These are phyloP conservation scores for Aspidiotus destructor DNA, from an alignment of 2,888 invertebrate species.

Conservation along the genomic window DNA sequence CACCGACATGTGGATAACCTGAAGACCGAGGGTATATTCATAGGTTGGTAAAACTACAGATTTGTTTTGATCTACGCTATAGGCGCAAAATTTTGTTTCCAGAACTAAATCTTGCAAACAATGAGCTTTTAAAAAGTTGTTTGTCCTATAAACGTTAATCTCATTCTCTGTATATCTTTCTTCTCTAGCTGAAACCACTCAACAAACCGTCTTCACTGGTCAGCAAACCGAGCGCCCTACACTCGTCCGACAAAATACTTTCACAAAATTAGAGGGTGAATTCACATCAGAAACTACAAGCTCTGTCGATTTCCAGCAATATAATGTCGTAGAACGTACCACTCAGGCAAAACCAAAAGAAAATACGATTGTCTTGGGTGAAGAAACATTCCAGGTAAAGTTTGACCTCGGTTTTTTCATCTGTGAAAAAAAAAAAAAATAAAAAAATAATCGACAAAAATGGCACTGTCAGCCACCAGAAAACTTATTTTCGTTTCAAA, in stretches of 20 bases:
- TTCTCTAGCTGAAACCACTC: conserved; percentile 58
- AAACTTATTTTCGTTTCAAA: no score
- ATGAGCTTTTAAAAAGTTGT: no score
- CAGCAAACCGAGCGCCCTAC: conserved; percentile 54
- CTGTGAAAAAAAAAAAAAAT: no score
- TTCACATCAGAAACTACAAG: conserved; percentile 60
- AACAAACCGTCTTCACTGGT: conserved; percentile 59
- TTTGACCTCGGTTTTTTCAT: no score
- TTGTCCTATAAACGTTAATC: no score
- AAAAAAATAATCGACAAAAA: no score
- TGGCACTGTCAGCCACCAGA: no score
- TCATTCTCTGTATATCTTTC: not conserved
- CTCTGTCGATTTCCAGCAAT: conserved; percentile 50
- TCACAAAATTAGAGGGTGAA: conserved; percentile 67
- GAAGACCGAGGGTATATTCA: conserved; percentile 55
- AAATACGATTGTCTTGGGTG: conserved; percentile 56
- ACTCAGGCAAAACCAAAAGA: conserved; percentile 51
- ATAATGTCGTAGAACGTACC: conserved; percentile 53
- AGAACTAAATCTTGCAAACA: no score
- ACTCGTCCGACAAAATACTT: conserved; percentile 62
- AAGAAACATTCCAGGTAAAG: conserved; percentile 48
- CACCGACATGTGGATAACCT: conserved; percentile 57
- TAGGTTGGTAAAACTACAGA: conserved; percentile 50
- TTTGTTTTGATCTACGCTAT: no score
- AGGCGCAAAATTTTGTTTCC: no score